Evolutionary conservation across 2,888 invertebrate species (phyloP).

Genomic region (Trachelus troglodyta): DNA sequence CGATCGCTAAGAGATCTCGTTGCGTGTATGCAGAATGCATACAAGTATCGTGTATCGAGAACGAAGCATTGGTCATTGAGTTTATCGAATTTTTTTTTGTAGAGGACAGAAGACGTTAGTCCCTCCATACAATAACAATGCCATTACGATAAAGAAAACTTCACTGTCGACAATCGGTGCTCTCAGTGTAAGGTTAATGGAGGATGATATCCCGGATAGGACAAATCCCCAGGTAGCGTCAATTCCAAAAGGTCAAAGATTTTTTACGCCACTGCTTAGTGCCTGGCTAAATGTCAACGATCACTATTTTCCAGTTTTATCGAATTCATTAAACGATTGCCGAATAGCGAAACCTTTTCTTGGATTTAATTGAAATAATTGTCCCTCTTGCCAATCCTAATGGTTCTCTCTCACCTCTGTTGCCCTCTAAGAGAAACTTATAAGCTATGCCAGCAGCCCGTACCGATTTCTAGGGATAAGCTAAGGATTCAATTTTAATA

Average conservation of each 20-base stretch:
- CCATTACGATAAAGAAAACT: not conserved
- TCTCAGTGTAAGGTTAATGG: not conserved
- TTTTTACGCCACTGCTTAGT: not conserved
- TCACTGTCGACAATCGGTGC: not conserved
- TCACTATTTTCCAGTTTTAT: not conserved
- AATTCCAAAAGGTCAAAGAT: not conserved
- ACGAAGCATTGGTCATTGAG: not conserved
- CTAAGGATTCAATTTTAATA: not conserved
- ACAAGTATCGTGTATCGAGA: not conserved
- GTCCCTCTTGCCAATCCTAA: not conserved
- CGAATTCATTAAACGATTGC: not conserved
- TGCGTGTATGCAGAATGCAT: not conserved
- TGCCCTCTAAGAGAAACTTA: not conserved
- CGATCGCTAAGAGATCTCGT: slow-evolving; percentile 1
- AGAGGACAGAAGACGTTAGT: not conserved
- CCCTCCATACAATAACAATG: not conserved
- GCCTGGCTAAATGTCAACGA: not conserved
- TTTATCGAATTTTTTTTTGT: not conserved
- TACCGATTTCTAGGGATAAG: not conserved
- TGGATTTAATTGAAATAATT: not conserved
- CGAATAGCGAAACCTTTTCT: not conserved
- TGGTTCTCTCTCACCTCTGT: not conserved
- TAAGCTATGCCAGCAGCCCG: not conserved
- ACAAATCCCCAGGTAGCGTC: not conserved
- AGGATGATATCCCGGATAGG: not conserved